Percentiles rank a stretch among this genome's conserved stretches.
These are phyloP conservation scores for Labeo rohita DNA, from an alignment of 2,113 vertebrate genomes.

Conservation along the genomic window DNA sequence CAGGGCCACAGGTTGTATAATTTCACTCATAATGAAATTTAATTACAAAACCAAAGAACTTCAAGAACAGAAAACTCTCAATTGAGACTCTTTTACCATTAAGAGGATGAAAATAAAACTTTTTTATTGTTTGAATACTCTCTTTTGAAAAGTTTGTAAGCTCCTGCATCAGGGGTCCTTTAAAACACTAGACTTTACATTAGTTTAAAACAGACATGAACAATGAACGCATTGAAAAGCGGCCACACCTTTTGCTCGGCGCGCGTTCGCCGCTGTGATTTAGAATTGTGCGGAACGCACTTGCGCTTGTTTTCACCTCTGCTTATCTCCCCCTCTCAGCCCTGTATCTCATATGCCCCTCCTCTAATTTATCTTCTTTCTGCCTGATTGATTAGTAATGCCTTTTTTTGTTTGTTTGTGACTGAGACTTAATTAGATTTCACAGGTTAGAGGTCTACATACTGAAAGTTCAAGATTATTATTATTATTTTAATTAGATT, in stretches of 20 bases:
- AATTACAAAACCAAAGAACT: background rate
- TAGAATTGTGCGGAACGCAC: conserved; percentile 57
- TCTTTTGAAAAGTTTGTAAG: background rate
- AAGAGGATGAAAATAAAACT: background rate
- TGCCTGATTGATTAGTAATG: conserved; percentile 66
- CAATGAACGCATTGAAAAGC: conserved; percentile 41
- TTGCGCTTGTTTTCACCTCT: conserved; percentile 46
- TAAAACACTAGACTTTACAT: background rate
- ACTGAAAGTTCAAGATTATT: conserved; percentile 69
- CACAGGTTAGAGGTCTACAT: conserved; percentile 67
- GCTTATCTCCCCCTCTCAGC: conserved; percentile 63
- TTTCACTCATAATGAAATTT: background rate
- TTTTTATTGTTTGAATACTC: background rate
- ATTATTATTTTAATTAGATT: conserved; percentile 60
- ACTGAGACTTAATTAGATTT: conserved; percentile 68
- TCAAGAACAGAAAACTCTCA: background rate
- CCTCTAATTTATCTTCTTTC: conserved; percentile 65
- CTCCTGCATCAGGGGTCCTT: background rate
- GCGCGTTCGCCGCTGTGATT: conserved; percentile 51
- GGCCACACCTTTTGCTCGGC: conserved; percentile 52
- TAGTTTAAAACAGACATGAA: conserved; percentile 32
- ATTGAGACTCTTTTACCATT: background rate
- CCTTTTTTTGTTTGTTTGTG: conserved; percentile 64
- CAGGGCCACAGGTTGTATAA: too few relatives aligned
- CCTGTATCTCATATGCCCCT: conserved; percentile 57